These are phyloP conservation scores for Bombus balteatus DNA, from an alignment of 1,140 invertebrate species.

Conservation along the genomic window DNA sequence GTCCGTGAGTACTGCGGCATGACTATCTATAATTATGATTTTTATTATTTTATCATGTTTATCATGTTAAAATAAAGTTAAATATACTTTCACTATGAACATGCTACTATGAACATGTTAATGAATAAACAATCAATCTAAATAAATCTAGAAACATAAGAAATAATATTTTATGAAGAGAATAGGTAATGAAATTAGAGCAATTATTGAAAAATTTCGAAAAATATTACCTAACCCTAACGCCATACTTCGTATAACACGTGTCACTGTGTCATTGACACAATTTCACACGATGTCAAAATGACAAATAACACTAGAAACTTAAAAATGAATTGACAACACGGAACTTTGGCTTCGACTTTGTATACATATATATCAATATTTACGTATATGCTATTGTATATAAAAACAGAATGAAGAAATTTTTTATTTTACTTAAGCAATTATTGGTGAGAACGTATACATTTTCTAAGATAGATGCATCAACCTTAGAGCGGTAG, in stretches of 20 bases:
- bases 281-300: not conserved
- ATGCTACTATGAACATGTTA: no score
- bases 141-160: not conserved
- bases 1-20: slow-evolving; percentile 27
- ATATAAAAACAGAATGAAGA: not conserved
- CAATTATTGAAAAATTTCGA: not conserved
- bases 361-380: not conserved
- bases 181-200: not conserved
- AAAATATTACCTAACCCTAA: slow-evolving; percentile 45
- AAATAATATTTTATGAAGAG: not conserved
- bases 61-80: not conserved
- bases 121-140: not conserved
- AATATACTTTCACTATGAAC: not conserved
- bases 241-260: slow-evolving; percentile 22
- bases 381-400: not conserved
- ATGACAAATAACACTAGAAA: slow-evolving; percentile 22
- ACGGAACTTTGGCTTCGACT: not conserved
- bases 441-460: not conserved
- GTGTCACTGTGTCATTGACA: slow-evolving; percentile 4
- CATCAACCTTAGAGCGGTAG: not conserved
- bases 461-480: not conserved
- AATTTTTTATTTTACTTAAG: not conserved
- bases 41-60: no score
- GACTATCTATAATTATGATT: slow-evolving; percentile 28
- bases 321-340: not conserved